Conservation (phyloP, 2,113 vertebrate genomes). For the Girardinichthys multiradiatus region DNA sequence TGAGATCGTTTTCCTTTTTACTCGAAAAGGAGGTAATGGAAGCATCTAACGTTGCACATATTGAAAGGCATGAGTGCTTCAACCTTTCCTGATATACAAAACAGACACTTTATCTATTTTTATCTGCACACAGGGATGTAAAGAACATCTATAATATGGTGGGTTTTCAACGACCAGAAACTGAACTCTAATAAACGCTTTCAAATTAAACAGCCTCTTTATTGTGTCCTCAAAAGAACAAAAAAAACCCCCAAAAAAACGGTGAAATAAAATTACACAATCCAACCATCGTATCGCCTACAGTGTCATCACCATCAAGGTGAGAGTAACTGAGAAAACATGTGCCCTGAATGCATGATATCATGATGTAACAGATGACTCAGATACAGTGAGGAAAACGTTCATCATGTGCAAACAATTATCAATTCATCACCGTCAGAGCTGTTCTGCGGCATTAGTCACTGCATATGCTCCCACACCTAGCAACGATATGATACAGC, state of each 20-base stretch:
- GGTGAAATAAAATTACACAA: not conserved
- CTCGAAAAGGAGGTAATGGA: conserved; percentile 25
- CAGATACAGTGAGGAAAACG: conserved; percentile 60
- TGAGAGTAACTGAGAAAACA: conserved; percentile 51
- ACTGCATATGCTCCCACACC: conserved; percentile 64
- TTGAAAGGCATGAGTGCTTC: conserved; percentile 25
- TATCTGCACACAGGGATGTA: conserved; percentile 18
- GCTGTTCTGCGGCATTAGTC: conserved; percentile 69
- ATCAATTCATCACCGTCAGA: conserved; percentile 71
- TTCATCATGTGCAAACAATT: conserved; percentile 70
- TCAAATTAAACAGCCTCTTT: not conserved
- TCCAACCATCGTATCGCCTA: conserved; percentile 12
- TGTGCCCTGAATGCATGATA: conserved; percentile 48
- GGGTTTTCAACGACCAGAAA: conserved; percentile 8
- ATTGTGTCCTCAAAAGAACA: conserved; percentile 1
- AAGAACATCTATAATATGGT: conserved; percentile 11
- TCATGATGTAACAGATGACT: conserved; percentile 67
- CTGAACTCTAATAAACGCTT: not conserved
- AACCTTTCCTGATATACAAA: conserved; percentile 31
- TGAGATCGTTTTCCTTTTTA: conserved; percentile 25
- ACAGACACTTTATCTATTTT: conserved; percentile 32
- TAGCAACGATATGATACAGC: conserved; percentile 53
- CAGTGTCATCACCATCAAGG: conserved; percentile 34
- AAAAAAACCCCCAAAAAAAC: no score
- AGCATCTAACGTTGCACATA: conserved; percentile 11